phyloP scores from a whole-genome alignment of 2,888 invertebrate genomes.

The Tribolium freemani region DNA sequence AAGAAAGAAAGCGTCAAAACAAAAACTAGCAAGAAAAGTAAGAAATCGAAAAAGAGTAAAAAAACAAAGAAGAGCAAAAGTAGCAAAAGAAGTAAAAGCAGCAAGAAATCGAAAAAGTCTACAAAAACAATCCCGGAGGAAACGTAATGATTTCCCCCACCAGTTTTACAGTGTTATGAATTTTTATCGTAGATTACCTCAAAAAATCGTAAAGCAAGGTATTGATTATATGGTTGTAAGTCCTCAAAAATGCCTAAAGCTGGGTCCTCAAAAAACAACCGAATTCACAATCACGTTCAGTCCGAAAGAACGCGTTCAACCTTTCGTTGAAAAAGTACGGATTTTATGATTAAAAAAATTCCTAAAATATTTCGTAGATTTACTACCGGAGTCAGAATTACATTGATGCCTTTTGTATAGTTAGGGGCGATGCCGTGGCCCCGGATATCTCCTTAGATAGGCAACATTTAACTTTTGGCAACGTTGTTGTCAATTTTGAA shows the following conservation, averaged over 20 bases:
- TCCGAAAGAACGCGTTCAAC: conserved; percentile 61
- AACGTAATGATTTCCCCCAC: not conserved
- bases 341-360: conserved; percentile 48
- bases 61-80: conserved; percentile 46
- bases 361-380: conserved; percentile 61
- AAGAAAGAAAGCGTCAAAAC: conserved; percentile 5
- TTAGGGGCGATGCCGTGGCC: conserved; percentile 71
- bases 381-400: conserved; percentile 69
- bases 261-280: conserved; percentile 61
- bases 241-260: conserved; percentile 57
- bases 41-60: not conserved
- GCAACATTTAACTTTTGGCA: conserved; percentile 70
- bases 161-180: not conserved
- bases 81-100: conserved; percentile 44
- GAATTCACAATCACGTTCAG: conserved; percentile 64
- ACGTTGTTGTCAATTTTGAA: conserved; percentile 68
- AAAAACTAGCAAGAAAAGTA: conserved; percentile 26
- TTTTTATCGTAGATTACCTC: not conserved
- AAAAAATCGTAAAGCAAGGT: not conserved
- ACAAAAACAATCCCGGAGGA: not conserved
- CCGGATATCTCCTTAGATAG: conserved; percentile 70
- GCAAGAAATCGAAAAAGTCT: conserved; percentile 37
- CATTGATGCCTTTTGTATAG: conserved; percentile 69
- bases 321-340: conserved; percentile 59
- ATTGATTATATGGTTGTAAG: conserved; percentile 51